These are phyloP conservation scores for Alsophila aescularia DNA, from an alignment of 2,888 invertebrate species.

Conservation along the genomic window DNA sequence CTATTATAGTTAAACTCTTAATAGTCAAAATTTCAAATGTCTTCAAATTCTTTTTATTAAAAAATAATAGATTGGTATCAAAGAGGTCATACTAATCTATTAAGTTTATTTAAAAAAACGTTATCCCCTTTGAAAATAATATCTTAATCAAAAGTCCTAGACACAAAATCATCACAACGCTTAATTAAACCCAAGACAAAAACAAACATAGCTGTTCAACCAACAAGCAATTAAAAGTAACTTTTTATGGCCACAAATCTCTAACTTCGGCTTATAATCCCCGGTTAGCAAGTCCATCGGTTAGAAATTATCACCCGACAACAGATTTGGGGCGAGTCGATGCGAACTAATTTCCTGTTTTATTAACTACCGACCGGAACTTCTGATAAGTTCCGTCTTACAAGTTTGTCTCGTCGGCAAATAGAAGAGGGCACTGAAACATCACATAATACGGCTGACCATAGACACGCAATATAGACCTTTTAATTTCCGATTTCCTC, in stretches of 20 bases:
- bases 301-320: slow-evolving; percentile 33
- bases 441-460: not conserved
- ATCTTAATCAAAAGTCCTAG: not conserved
- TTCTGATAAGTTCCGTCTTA: slow-evolving; percentile 3
- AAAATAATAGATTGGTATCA: too few relatives aligned
- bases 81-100: too few relatives aligned
- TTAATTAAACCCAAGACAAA: not conserved
- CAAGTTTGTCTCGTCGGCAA: not conserved
- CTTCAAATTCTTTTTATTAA: too few relatives aligned
- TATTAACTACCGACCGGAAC: not conserved
- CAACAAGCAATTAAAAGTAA: not conserved
- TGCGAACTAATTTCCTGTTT: slow-evolving; percentile 9
- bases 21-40: too few relatives aligned
- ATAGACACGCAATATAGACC: not conserved
- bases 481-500: too few relatives aligned
- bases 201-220: not conserved
- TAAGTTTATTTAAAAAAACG: too few relatives aligned
- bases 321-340: slow-evolving; percentile 3
- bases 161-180: not conserved
- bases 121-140: too few relatives aligned
- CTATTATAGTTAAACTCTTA: too few relatives aligned
- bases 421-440: not conserved
- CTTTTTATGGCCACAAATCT: not conserved
- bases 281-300: slow-evolving; percentile 33
- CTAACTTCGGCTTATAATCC: slow-evolving; percentile 26